phyloP scores from a whole-genome alignment of 2,888 invertebrate genomes.

The Dendrolimus pini region DNA sequence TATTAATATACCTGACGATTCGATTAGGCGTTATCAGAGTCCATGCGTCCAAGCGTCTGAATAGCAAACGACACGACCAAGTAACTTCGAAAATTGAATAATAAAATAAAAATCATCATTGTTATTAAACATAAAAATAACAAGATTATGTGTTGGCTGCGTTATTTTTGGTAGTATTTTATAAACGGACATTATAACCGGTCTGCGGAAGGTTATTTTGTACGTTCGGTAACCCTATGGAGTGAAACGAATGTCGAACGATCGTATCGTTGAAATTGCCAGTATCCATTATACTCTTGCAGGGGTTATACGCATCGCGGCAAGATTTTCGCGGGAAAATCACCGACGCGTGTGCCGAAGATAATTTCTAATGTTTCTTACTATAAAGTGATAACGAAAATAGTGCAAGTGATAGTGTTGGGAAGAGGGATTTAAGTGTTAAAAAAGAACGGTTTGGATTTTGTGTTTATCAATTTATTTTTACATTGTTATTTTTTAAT shows the following conservation, averaged over 20 bases:
- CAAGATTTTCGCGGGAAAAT: conserved; percentile 51
- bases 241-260: conserved; percentile 17
- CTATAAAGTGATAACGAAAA: conserved; percentile 13
- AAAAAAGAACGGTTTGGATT: not conserved
- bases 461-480: not conserved
- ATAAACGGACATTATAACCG: conserved; percentile 40
- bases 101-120: not conserved
- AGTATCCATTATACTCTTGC: conserved; percentile 31
- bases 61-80: no score
- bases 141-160: conserved; percentile 6
- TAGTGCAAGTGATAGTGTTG: conserved; percentile 2
- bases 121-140: conserved; percentile 1
- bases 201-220: conserved; percentile 40
- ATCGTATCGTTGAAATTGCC: conserved; percentile 12
- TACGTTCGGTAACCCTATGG: conserved; percentile 14
- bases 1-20: no score
- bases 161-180: conserved; percentile 42
- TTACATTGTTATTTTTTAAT: not conserved
- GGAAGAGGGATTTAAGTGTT: not conserved
- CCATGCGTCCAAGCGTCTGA: no score
- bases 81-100: not conserved
- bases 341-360: conserved; percentile 20
- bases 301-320: conserved; percentile 35
- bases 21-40: no score
- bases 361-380: conserved; percentile 10